These are phyloP conservation scores for Orgyia antiqua DNA, from an alignment of 2,888 invertebrate genomes.

Conservation along the genomic window DNA sequence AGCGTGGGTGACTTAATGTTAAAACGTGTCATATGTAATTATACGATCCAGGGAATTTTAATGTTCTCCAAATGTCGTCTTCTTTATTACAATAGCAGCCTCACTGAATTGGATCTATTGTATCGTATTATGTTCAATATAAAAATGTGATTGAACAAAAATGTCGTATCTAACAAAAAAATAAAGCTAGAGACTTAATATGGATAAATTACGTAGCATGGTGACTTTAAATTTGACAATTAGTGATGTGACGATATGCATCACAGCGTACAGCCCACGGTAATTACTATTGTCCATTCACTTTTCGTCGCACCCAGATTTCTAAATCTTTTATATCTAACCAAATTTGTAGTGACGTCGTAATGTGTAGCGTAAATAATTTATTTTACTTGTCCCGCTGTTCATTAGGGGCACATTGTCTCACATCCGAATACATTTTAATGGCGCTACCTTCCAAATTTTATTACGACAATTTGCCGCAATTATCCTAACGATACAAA, in stretches of 20 bases:
- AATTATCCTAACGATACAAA: constrained; percentile 44
- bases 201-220: constrained; percentile 24
- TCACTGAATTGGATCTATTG: constrained; percentile 64
- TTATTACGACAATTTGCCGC: constrained; percentile 54
- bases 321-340: constrained; percentile 62
- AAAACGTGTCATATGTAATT: constrained; percentile 77
- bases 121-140: constrained; percentile 56
- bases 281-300: constrained; percentile 73
- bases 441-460: constrained; percentile 57
- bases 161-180: constrained; percentile 14
- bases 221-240: constrained; percentile 51
- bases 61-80: constrained; percentile 71
- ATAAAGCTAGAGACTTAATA: constrained; percentile 25
- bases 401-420: constrained; percentile 68
- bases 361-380: constrained; percentile 72
- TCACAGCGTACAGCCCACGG: constrained; percentile 50
- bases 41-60: constrained; percentile 73
- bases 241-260: constrained; percentile 66
- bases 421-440: constrained; percentile 52
- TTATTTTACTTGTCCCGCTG: constrained; percentile 51
- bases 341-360: constrained; percentile 52
- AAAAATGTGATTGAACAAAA: constrained; percentile 18
- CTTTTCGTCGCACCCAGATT: constrained; percentile 68
- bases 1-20: constrained; percentile 75
- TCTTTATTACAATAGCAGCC: constrained; percentile 70